Evolutionary conservation across 2,888 invertebrate species (phyloP).

Genomic region (Amiota mariae): DNA sequence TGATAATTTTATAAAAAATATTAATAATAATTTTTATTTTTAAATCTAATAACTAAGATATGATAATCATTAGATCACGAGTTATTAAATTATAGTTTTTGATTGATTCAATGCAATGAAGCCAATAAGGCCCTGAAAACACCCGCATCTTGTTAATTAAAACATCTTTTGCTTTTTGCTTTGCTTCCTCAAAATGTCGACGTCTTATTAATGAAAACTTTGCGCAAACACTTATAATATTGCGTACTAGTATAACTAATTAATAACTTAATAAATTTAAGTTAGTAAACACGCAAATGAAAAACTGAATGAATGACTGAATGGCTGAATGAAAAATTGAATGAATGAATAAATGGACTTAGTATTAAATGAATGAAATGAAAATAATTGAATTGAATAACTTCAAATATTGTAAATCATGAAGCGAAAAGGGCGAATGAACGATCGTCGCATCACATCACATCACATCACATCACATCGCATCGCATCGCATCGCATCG

Average conservation of each 20-base stretch:
- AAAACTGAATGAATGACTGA: not conserved
- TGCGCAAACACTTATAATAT: not conserved
- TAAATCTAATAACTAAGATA: too few relatives aligned
- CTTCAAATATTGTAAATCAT: not conserved
- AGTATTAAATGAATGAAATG: not conserved
- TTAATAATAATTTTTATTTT: too few relatives aligned
- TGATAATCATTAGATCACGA: too few relatives aligned
- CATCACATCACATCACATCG: not conserved
- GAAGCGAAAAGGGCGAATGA: not conserved
- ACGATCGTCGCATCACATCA: not conserved
- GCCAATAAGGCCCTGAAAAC: not conserved
- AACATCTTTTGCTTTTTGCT: not conserved
- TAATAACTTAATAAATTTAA: not conserved
- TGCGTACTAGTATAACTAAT: not conserved
- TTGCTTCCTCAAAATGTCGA: not conserved
- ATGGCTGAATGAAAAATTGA: not conserved
- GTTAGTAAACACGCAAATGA: not conserved
- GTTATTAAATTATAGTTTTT: too few relatives aligned
- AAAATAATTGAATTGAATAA: not conserved
- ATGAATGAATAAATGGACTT: not conserved
- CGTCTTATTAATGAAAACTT: not conserved
- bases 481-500: not conserved
- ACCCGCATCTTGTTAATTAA: not conserved
- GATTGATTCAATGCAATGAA: too few relatives aligned
- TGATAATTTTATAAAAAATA: too few relatives aligned